Conservation (phyloP, 2,797 vertebrate species). For the Iguana delicatissima region DNA sequence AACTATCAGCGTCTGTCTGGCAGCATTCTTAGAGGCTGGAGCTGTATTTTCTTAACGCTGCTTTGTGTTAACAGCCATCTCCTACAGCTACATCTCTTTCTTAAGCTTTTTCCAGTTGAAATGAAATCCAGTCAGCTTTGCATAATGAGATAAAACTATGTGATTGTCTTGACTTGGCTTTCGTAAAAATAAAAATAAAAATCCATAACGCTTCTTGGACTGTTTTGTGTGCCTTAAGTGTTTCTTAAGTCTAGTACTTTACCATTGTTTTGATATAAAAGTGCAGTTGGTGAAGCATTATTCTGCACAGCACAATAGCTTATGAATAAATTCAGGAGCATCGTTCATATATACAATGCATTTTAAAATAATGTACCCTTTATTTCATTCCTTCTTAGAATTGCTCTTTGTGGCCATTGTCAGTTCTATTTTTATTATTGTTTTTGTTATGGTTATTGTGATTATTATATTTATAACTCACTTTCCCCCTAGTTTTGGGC, state of each 20-base stretch:
- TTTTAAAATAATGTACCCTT: background rate
- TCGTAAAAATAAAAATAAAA: conserved; percentile 17
- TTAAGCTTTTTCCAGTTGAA: conserved; percentile 54
- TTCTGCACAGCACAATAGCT: background rate
- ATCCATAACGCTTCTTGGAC: background rate
- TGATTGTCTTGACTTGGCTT: conserved; percentile 49
- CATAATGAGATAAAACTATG: conserved; percentile 46
- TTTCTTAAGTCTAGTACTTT: conserved; percentile 42
- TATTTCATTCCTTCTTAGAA: background rate
- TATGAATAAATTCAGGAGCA: background rate
- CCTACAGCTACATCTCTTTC: conserved; percentile 32
- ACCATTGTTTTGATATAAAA: conserved; percentile 48
- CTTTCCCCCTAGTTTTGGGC: too few relatives aligned
- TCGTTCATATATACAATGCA: background rate
- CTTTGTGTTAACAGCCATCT: conserved; percentile 29
- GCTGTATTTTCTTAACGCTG: conserved; percentile 36
- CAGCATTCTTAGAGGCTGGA: conserved; percentile 40
- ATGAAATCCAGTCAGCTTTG: conserved; percentile 53
- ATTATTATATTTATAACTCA: too few relatives aligned
- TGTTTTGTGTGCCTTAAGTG: conserved; percentile 7
- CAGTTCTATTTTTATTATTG: background rate
- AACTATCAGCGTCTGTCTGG: conserved; percentile 55
- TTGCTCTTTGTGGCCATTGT: background rate
- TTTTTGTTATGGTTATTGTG: too few relatives aligned
- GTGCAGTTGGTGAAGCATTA: conserved; percentile 19